Evolutionary conservation across 1,140 invertebrate species (phyloP).

Genomic region (Dendrolimus punctatus): DNA sequence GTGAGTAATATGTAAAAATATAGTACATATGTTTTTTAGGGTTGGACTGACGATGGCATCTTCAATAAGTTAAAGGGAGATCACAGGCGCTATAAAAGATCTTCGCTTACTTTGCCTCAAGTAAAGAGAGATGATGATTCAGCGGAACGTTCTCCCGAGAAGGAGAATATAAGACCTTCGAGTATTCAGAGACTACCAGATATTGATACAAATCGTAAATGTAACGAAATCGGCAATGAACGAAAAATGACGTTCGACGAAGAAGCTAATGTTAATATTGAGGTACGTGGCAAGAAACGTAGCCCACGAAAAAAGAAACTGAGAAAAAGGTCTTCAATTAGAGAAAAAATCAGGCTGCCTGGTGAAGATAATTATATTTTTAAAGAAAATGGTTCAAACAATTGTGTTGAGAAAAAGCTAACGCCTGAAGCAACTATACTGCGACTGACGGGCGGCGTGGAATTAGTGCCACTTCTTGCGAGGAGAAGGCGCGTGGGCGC

Average conservation of each 20-base stretch:
- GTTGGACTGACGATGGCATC: conserved; percentile 63
- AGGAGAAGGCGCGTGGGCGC: conserved; percentile 60
- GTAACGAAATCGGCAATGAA: conserved; percentile 15
- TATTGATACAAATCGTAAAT: conserved; percentile 20
- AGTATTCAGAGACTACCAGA: conserved; percentile 44
- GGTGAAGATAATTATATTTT: conserved; percentile 21
- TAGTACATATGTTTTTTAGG: conserved; percentile 30
- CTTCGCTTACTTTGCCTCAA: conserved; percentile 62
- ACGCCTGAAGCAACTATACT: conserved; percentile 68
- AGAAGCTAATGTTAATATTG: conserved; percentile 14
- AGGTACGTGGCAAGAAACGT: conserved; percentile 23
- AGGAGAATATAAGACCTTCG: conserved; percentile 35
- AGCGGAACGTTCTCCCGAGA: conserved; percentile 21
- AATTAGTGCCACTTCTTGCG: conserved; percentile 79
- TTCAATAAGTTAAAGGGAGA: conserved; percentile 50
- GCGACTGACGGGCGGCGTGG: conserved; percentile 74
- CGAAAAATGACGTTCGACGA: conserved; percentile 15
- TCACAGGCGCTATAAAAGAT: conserved; percentile 38
- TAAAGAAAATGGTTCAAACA: conserved; percentile 10
- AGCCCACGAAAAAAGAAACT: conserved; percentile 39
- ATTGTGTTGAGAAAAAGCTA: conserved; percentile 41
- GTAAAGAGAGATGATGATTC: conserved; percentile 59
- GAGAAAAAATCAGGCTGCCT: conserved; percentile 32
- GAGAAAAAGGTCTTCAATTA: conserved; percentile 47
- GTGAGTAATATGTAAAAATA: background rate